Base-by-base conservation (phyloP, 2,888 invertebrate genomes). In the Sarcophaga caerulescens region DNA sequence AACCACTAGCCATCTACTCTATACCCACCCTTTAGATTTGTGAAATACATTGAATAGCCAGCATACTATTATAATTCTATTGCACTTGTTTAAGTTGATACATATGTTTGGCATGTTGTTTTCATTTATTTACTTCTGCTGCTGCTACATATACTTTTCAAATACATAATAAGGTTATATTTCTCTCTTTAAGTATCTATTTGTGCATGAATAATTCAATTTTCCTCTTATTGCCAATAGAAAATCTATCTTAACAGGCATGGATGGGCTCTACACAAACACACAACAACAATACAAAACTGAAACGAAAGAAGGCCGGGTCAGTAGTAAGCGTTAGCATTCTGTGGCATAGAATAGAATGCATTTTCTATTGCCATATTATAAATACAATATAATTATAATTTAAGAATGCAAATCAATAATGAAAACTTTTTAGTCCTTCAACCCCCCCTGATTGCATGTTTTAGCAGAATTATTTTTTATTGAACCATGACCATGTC, bases 121-220 rank as follows among this genome's bases (percentile, higher is more conserved):
- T 59, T 76, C 59, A 65, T 65, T 60, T 81, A 45, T 45, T 17
- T 17, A 45, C 65, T 21, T 44, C 68, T 21, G 6, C 19, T 66
- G 35, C 35, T 17, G 17, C 19, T 6, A 21, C 3, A 4, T 5
- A 65, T 17, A 25, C 52, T 70, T 79, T 75, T 79, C 25, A 69
- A 52, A 71, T 66, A 71, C 71, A 73, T 65, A 77, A 74, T 77
- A 63, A 11, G 59, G 52, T 77, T 74, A 74, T 73, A 68, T 73
- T 62, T 77, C 65, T 21, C 69, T 35, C 69, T 77, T 45, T 81
- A 70, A 74, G 73, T 77, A 74, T 81, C 12, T 85, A 81, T 85
- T 74, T 81, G 63, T 69, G 63, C 11, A 77, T 45, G 44, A 81
- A 74, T 85, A 85, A 81, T 81, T 78, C 69, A 76, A 84, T 76